Conservation (phyloP, 2,113 vertebrate species). For the Pterocles orientalis region DNA sequence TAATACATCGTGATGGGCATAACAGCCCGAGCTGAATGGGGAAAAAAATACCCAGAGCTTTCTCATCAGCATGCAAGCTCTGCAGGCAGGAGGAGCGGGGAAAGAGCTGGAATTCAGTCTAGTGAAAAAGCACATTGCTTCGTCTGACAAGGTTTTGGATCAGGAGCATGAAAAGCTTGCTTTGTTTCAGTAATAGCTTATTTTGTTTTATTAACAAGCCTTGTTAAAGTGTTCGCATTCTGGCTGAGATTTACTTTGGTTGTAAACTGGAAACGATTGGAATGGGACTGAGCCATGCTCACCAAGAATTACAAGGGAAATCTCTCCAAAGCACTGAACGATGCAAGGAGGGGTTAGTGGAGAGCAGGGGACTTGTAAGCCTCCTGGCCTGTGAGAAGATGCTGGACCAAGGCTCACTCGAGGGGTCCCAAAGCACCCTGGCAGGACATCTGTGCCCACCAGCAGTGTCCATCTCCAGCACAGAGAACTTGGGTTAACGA, state of each 20-base stretch:
- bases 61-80: not conserved
- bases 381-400: accelerated
- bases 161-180: not conserved
- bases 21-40: not conserved
- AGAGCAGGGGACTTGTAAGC: not conserved
- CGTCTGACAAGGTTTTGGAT: not conserved
- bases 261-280: not conserved
- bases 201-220: not conserved
- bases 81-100: not conserved
- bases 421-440: not conserved
- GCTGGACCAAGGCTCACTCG: accelerated
- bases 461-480: not conserved
- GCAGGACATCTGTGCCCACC: not conserved
- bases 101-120: not conserved
- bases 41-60: not conserved
- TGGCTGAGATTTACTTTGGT: not conserved
- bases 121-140: not conserved
- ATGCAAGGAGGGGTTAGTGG: not conserved
- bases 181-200: not conserved
- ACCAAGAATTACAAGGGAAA: not conserved
- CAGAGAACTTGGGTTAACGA: not conserved
- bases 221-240: not conserved
- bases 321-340: not conserved
- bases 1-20: not conserved
- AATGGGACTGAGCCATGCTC: not conserved